Base-by-base conservation (phyloP, 1,140 invertebrate genomes). In the Prorops nasuta region DNA sequence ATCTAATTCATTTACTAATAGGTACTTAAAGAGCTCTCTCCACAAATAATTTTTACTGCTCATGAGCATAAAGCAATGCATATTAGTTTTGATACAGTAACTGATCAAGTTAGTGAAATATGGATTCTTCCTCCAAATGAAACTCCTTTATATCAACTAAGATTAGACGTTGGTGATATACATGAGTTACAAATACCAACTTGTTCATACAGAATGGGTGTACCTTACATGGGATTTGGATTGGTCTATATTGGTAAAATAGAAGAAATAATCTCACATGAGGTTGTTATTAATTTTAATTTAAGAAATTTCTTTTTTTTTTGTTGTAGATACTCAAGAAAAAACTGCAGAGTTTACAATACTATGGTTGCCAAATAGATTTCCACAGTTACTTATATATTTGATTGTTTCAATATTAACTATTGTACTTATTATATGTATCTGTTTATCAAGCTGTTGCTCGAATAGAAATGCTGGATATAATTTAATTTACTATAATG, bases 181-280 rank as follows among this genome's bases (percentile, higher is more conserved):
- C 84, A 91, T 66, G 94, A 98, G 79, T 83, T 97, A 32, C 83
- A 89, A 71, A 88, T 95, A 45, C 94, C 94, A 2, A 95, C 94
- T 1, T 95, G 90, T 74, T 96, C 92, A 3, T 98, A 98, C 73
- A 82, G 94, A 66, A 97, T 97, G 94, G 94, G 94, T 2, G 88
- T 86, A 16, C 59, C 66, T 8, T 79, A 88, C 51, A 92, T 94
- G 70, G 94, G 92, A 14, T 95, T 88, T 77, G 92, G 91, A 31
- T 84, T 86, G 54, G 89, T 88, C 3, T 77, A 91, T 44, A 80
- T 96, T 49, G 86, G 92, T 95, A 81, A 81, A 77, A n/a, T n/a
- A 28, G 14, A 15, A 46, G 24, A 24, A 40, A 14, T 18, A 18
- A 44, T 32, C 10, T 15, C 41, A 36, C 35, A 36, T 49, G 17